Evolutionary conservation across 2,888 invertebrate species (phyloP).

Genomic region (Machimus rusticus): DNA sequence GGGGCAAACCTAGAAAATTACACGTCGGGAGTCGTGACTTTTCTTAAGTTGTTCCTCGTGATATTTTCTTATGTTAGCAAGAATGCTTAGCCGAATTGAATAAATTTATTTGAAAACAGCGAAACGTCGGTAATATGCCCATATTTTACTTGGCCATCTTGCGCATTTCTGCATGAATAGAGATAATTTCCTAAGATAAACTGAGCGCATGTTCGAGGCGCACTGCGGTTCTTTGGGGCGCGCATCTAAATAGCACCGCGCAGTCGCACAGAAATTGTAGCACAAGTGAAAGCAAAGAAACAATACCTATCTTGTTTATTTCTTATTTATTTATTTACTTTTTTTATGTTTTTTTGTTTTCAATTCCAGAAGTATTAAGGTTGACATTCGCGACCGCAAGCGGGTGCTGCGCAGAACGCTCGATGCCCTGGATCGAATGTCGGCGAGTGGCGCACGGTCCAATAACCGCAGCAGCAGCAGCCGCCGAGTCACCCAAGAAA

Average conservation of each 20-base stretch:
- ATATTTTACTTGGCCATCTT: constrained; percentile 20
- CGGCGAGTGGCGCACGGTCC: constrained; percentile 9
- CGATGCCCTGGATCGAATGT: not conserved
- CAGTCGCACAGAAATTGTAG: not conserved
- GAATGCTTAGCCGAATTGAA: constrained; percentile 3
- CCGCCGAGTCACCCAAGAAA: not conserved
- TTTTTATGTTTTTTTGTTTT: not conserved
- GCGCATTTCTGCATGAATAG: constrained; percentile 30
- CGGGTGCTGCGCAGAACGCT: constrained; percentile 16
- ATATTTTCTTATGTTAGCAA: constrained; percentile 8
- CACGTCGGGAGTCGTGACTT: constrained; percentile 14
- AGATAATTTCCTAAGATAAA: constrained; percentile 30
- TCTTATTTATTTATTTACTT: not conserved
- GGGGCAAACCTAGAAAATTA: not conserved
- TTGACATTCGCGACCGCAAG: constrained; percentile 18
- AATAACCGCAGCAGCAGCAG: constrained; percentile 17
- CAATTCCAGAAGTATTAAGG: constrained; percentile 27
- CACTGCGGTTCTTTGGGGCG: not conserved
- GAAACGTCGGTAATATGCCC: constrained; percentile 12
- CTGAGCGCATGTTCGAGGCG: not conserved
- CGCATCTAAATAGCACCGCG: not conserved
- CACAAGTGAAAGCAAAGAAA: constrained; percentile 32
- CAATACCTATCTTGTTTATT: not conserved
- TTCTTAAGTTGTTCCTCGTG: constrained; percentile 14
- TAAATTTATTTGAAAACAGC: constrained; percentile 8